Conservation (phyloP, 2,888 invertebrate species). For the Thysanoteuthis rhombus region DNA sequence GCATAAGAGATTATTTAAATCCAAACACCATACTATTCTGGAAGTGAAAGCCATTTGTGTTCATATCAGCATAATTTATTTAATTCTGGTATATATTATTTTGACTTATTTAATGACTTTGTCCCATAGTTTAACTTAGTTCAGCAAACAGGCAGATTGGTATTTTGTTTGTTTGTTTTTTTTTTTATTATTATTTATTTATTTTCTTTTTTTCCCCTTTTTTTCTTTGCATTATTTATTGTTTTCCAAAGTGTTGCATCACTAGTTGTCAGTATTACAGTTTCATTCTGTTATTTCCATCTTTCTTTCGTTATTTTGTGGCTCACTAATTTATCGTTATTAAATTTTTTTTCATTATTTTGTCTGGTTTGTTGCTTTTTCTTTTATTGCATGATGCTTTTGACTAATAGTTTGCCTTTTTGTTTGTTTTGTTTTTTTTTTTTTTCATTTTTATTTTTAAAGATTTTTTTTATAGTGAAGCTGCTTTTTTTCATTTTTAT, state of each 20-base stretch:
- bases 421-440: not conserved
- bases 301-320: slow-evolving; percentile 31
- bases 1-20: slow-evolving; percentile 32
- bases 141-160: slow-evolving; percentile 25
- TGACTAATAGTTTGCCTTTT: not conserved
- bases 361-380: slow-evolving; percentile 32
- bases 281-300: slow-evolving; percentile 31
- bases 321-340: slow-evolving; percentile 34
- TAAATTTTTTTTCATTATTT: slow-evolving; percentile 33
- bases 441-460: not conserved
- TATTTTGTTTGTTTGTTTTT: slow-evolving; percentile 26
- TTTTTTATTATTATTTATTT: slow-evolving; percentile 14
- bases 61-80: slow-evolving; percentile 37
- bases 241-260: slow-evolving; percentile 24
- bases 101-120: slow-evolving; percentile 34
- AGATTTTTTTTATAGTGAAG: not conserved
- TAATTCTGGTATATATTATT: slow-evolving; percentile 37
- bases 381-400: slow-evolving; percentile 30
- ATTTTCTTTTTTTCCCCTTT: slow-evolving; percentile 22
- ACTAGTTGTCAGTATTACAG: slow-evolving; percentile 34
- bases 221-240: slow-evolving; percentile 31
- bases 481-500: slow-evolving; percentile 32
- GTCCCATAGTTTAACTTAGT: slow-evolving; percentile 33
- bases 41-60: slow-evolving; percentile 35
- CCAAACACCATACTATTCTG: slow-evolving; percentile 28